Percentiles rank a stretch among this genome's conserved stretches.
Evolutionary conservation across 2,113 vertebrate species (phyloP).

Genomic region (Corvus cornix): DNA sequence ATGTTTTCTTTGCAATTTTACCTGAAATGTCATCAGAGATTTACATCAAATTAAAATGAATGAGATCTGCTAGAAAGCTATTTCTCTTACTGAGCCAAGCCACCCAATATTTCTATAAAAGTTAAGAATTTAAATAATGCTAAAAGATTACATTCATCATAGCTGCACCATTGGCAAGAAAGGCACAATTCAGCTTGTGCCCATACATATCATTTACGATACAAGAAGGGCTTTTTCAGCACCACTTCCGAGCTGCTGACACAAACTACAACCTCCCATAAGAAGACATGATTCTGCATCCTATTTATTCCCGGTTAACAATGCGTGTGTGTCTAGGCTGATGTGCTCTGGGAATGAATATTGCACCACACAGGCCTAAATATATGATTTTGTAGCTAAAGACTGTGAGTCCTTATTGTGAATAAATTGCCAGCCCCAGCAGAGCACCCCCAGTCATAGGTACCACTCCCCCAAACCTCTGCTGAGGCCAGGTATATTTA

Average conservation of each 20-base stretch:
- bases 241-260: neutral
- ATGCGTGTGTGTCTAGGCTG: neutral
- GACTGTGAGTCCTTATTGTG: neutral
- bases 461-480: neutral
- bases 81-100: constrained; percentile 4
- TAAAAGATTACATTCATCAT: constrained; percentile 38
- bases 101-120: neutral
- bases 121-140: constrained; percentile 38
- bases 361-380: neutral
- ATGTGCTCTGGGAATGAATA: neutral
- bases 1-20: neutral
- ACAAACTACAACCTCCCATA: neutral
- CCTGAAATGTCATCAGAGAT: constrained; percentile 12
- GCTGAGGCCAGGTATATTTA: neutral
- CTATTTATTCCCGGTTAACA: neutral
- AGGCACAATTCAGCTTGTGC: constrained; percentile 14
- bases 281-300: neutral
- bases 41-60: constrained; percentile 35
- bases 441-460: neutral
- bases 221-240: neutral
- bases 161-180: neutral
- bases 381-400: neutral
- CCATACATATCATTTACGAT: neutral
- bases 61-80: neutral
- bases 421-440: neutral